Percentiles rank a stretch among this genome's conserved stretches.
phyloP scores from a whole-genome alignment of 2,797 vertebrate genomes.

The Rallus crepitans region DNA sequence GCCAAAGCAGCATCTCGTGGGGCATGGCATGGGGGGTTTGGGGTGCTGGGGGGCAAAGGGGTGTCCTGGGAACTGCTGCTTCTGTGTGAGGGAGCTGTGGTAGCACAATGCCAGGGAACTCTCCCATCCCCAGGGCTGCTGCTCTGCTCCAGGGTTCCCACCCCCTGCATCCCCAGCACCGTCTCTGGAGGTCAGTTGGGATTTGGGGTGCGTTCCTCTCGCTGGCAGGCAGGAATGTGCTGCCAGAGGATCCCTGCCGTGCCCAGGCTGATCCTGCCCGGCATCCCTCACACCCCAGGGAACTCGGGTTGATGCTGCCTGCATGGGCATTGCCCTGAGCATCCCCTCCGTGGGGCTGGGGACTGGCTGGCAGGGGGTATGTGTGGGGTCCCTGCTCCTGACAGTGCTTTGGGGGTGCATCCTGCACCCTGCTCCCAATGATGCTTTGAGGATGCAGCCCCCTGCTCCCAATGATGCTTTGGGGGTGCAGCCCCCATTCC shows the following conservation, averaged over 20 bases:
- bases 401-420: background rate
- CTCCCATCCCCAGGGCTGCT: accelerated
- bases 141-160: background rate
- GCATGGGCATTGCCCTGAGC: background rate
- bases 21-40: background rate
- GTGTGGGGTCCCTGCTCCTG: background rate
- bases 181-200: background rate
- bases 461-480: background rate
- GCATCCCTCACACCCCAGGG: background rate
- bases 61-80: background rate
- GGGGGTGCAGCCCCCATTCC: background rate
- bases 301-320: accelerated
- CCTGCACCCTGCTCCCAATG: background rate
- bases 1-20: background rate
- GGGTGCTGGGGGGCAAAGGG: background rate
- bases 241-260: background rate
- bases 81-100: accelerated
- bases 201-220: accelerated
- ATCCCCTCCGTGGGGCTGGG: background rate
- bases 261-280: background rate
- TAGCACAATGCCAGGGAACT: background rate
- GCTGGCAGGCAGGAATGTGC: background rate
- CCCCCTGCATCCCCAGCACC: background rate
- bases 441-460: background rate
- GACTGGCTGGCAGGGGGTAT: accelerated